Percentiles rank a stretch among this genome's conserved stretches.
phyloP scores from a whole-genome alignment of 2,888 invertebrate genomes.

The Dilophus febrilis region DNA sequence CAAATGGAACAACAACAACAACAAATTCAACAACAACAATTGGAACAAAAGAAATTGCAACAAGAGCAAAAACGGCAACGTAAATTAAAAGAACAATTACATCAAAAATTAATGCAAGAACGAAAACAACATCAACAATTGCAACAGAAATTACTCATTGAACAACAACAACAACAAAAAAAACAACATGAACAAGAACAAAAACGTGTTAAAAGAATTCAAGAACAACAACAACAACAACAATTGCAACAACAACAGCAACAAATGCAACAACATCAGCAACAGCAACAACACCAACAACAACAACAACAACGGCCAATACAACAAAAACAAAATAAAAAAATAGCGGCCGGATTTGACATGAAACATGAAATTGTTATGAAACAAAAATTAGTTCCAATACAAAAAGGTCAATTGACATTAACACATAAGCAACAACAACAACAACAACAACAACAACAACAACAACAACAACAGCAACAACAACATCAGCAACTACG shows the following conservation, averaged over 20 bases:
- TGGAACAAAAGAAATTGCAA: constrained; percentile 10
- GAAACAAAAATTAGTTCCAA: too few relatives aligned
- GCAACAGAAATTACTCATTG: constrained; percentile 7
- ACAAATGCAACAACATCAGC: constrained; percentile 13
- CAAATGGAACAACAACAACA: constrained; percentile 6
- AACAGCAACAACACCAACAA: constrained; percentile 20
- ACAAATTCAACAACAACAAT: constrained; percentile 8
- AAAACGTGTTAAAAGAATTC: too few relatives aligned
- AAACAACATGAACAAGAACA: constrained; percentile 6
- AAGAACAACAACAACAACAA: too few relatives aligned
- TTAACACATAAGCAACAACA: too few relatives aligned
- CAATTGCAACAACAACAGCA: too few relatives aligned
- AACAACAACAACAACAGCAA: too few relatives aligned
- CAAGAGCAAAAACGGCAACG: constrained; percentile 16
- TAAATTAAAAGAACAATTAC: constrained; percentile 15
- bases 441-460: too few relatives aligned
- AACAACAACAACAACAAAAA: constrained; percentile 4
- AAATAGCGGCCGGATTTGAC: too few relatives aligned
- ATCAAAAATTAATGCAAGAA: constrained; percentile 15
- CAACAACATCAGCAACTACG: too few relatives aligned
- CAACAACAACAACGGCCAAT: neutral
- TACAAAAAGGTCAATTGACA: too few relatives aligned
- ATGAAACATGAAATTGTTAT: too few relatives aligned
- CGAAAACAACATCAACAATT: constrained; percentile 17
- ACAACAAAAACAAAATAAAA: too few relatives aligned